These are phyloP conservation scores for Balaenoptera acutorostrata DNA, from an alignment of 2,113 vertebrate genomes.

Conservation along the genomic window DNA sequence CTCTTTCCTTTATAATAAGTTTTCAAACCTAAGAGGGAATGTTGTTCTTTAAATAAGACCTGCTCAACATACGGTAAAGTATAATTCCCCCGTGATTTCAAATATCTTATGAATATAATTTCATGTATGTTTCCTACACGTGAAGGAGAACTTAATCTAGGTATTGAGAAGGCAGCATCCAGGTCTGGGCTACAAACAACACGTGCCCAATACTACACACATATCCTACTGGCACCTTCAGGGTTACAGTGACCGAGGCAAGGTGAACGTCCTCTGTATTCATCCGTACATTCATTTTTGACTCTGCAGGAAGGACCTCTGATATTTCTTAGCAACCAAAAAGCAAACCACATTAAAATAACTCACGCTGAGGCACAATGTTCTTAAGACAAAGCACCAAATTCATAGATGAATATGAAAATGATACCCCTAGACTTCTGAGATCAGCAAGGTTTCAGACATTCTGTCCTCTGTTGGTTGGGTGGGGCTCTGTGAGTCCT, in stretches of 20 bases:
- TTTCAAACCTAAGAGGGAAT: neutral
- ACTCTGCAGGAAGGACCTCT: neutral
- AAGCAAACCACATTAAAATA: neutral
- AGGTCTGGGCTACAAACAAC: neutral
- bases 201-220: neutral
- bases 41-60: neutral
- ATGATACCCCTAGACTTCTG: neutral
- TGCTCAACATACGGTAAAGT: neutral
- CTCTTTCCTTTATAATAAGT: neutral
- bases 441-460: neutral
- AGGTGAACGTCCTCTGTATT: neutral
- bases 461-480: neutral
- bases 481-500: neutral
- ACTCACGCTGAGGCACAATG: neutral
- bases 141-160: neutral
- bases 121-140: neutral
- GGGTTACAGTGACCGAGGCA: neutral
- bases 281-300: neutral
- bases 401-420: neutral
- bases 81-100: neutral
- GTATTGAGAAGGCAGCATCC: neutral
- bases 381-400: neutral
- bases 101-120: neutral
- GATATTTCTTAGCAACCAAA: neutral
- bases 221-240: neutral